Evolutionary conservation across 1,140 invertebrate species (phyloP), one percentile per base, ranked within the genome.

Genomic region (Nasonia longicornis): DNA sequence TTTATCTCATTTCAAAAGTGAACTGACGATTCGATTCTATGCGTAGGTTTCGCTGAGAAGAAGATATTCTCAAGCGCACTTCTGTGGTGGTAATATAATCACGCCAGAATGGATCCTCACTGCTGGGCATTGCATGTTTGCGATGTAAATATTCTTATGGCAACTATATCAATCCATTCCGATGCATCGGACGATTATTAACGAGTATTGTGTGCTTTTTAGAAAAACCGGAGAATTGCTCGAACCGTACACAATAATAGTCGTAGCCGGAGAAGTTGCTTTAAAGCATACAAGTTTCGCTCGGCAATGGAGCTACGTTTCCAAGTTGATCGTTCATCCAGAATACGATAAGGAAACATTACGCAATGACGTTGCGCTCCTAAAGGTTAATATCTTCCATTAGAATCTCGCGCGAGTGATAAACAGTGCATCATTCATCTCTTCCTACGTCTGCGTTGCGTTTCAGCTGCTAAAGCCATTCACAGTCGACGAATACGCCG

Each of bases 41-140:
- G 29, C 31, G 35, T 16, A 82, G 81, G 81, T 82, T 0, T 82
- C 81, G 4, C 35, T 82, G 42, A 52, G 81, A 35, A 79, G 81
- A 71, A 82, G 72, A 71, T 75, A 67, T 29, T 70, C 63, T 11
- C 45, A 79, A 58, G 14, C n/a, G 2, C 81, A 82, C 64, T 82
- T 82, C 48, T 82, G 81, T 26, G 77, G 81, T 7, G 81, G 81
- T 3, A 82, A 69, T 38, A 79, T 82, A 29, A 2, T 82, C 0
- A 22, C 77, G 12, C 1, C 26, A 0, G 10, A 22, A 20, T 82
- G 81, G 81, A 35, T 82, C 48, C n/a, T 82, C 4, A 79, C 71
- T 11, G 81, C 81, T 7, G 77, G 26, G 4, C 81, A 82, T 16
- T 82, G 81, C 66, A 82, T 76, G 77, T 26, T 75, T 16, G 58